Conservation (phyloP, 2,113 vertebrate genomes). For the Petrocephalus microphthalmus region DNA sequence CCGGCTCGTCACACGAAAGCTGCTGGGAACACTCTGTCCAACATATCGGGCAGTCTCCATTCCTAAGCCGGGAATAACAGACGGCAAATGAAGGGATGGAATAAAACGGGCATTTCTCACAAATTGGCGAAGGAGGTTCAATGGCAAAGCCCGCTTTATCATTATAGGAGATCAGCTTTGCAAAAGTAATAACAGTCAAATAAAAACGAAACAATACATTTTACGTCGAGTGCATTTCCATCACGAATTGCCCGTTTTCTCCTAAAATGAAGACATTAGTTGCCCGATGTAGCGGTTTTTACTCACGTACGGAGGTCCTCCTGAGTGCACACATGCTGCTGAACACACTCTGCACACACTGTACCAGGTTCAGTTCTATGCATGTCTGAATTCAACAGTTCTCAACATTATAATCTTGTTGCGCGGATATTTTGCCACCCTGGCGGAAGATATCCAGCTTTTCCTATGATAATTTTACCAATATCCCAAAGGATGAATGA, state of each 20-base stretch:
- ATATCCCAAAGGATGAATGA: background rate
- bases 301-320: slow-evolving; percentile 15
- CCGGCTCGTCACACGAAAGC: slow-evolving; percentile 2
- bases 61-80: slow-evolving; percentile 12
- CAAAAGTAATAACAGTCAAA: background rate
- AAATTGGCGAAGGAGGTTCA: background rate
- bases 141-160: background rate
- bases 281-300: background rate
- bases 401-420: background rate
- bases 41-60: slow-evolving; percentile 31
- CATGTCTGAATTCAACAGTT: slow-evolving; percentile 2
- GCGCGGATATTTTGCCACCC: background rate
- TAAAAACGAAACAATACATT: background rate
- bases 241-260: background rate
- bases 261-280: background rate
- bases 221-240: background rate
- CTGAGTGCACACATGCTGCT: background rate
- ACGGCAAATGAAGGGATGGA: slow-evolving; percentile 10
- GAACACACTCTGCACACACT: background rate
- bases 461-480: background rate
- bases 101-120: background rate
- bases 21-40: slow-evolving; percentile 20
- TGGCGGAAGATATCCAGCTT: background rate
- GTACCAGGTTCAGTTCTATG: slow-evolving; percentile 3
- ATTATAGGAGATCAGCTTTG: background rate